Evolutionary conservation across 2,888 invertebrate genomes (phyloP), one percentile per base, ranked within the genome.

Genomic region (Miltochrista miniata): DNA sequence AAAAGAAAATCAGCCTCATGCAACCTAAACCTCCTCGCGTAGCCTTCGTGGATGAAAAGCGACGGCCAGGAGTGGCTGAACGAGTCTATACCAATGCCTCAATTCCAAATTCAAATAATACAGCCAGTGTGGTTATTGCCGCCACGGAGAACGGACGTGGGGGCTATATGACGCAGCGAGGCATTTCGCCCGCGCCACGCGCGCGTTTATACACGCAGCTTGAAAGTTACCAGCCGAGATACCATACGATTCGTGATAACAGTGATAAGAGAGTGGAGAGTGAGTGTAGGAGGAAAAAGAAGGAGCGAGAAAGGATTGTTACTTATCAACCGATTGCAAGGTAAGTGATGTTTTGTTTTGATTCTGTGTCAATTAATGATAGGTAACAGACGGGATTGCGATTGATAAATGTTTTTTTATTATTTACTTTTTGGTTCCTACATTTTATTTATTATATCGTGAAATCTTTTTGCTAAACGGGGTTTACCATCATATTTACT

Each of bases 1-100:
- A 92, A 79, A 92, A 92, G 77, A 92, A 90, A 74, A 90, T 92
- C 62, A 91, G 83, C 70, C 72, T 92, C 59, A 92, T 92, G 92
- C 91, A 91, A 60, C 84, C 90, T 7, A 85, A 83, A 67, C 87
- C 91, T 56, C 92, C 92, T 57, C 79, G 88, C 68, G 82, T 87
- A 56, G 90, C 91, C 51, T 90, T 90, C 70, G 78, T 72, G 10
- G 90, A 89, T 61, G 87, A 88, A 67, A 87, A 85, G 61, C 85
- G 87, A 5, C 74, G 87, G 52, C 83, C 87, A 44, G 90, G 88
- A 77, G 77, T 77, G 44, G 87, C 84, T 40, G 87, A 86, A 72
- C 79, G 87, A 64, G 68, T 87, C 34, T 62, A 72, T 52, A 51
- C 60, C n/a, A 47, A 13, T 43, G 48, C 43, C 31, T 43, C 48